Base-by-base conservation (phyloP, 1,140 invertebrate genomes). In the Ridgeia piscesae region DNA sequence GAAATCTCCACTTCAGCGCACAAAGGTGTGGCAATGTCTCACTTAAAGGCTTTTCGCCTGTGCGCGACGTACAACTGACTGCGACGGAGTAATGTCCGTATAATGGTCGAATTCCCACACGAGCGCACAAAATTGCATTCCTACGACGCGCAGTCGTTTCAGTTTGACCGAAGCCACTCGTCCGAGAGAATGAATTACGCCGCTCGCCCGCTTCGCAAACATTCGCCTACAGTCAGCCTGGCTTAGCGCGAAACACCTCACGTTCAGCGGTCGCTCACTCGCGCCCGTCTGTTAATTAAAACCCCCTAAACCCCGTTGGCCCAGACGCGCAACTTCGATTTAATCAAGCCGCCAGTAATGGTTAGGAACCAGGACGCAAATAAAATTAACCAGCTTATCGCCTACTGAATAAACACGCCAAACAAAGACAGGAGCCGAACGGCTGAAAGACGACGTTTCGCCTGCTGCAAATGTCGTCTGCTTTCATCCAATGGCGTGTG, bases 351-450 rank as follows among this genome's bases (percentile, higher is more conserved):
- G 58, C 17, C 58, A 31, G 58, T 77, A 77, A 77, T 77, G 58
- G 58, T 77, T 77, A 77, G 58, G 58, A 77, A 77, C 58, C 8
- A 77, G 27, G 58, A 77, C 58, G 58, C 58, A 77, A 77, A 77
- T 77, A 77, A 77, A 77, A 77, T 77, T 77, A 77, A 77, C 58
- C 58, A 21, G 58, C 58, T 77, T 77, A 77, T 77, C 58, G 58
- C 58, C 58, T 77, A 77, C 58, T 77, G 58, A 21, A 77, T 21
- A 77, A 77, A 77, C 58, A 77, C 27, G 2, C 2, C 58, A 14
- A 31, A 77, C 58, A 77, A 77, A 77, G 58, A 21, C 58, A 0
- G 58, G 17, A 77, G 58, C 27, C 0, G 58, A 31, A 9, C 27
- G 11, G 58, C 6, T 0, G 58, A 77, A 77, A 77, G 58, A 77